Base-by-base conservation (phyloP, 2,113 vertebrate genomes). In the Dicerorhinus sumatrensis region DNA sequence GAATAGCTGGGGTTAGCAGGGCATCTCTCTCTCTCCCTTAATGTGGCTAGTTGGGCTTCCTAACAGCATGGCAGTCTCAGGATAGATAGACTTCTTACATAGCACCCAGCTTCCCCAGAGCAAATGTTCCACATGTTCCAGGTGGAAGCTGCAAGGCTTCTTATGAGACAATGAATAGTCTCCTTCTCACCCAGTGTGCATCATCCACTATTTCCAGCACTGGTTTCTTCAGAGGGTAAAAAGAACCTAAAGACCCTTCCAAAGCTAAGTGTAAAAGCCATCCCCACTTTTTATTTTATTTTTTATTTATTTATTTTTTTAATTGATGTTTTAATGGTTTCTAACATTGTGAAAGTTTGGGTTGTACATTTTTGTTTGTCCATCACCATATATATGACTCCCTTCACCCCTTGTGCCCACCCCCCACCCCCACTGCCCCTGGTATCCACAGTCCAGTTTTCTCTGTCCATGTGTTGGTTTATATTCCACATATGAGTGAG, bases 181-280 rank as follows among this genome's bases (percentile, higher is more conserved):
- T 46, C 20, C 65, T 95, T 93, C 70, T 84, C 46, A 93, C 33
- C 58, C 48, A 76, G 14, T 91, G 42, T 58, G n/a, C 23, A 51
- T 58, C 27, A 62, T 51, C 39, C 51, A 84, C 70, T 95, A 69
- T 56, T 83, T 86, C 36, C 20, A 95, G 60, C 36, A 62, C 10
- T 75, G 33, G 8, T 89, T 92, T 97, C 36, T 89, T 89, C 86
- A 77, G 14, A 72, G 36, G 23, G 23, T 25, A 39, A 54, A 95
- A 94, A 46, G 4, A 72, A 51, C 20, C 25, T 54, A 81, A 96
- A 81, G 54, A 70, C 23, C 46, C 51, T 83, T 79, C 31, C 70
- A 82, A 91, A 81, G 31, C 25, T 88, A 17, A 97, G 18, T 91
- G 12, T 77, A 87, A 96, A 96, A 63, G 18, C 27, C 14, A 46